phyloP scores from a whole-genome alignment of 2,113 vertebrate genomes.

The Tapirus terrestris region DNA sequence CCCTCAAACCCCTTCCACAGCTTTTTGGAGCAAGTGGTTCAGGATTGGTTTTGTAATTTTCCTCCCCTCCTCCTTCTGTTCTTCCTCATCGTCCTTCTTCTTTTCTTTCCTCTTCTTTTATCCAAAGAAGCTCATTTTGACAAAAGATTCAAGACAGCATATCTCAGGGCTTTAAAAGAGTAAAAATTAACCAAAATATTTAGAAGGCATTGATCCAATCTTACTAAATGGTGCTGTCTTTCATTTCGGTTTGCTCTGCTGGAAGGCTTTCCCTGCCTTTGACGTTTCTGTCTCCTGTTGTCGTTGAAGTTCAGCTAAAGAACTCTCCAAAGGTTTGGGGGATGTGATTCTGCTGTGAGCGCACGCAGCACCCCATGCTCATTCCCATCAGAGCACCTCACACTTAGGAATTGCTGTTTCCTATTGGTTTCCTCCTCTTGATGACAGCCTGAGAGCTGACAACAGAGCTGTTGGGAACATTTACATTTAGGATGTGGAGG shows the following conservation, averaged over 20 bases:
- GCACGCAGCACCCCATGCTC: rapidly evolving
- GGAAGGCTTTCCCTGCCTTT: not conserved
- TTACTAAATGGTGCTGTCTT: not conserved
- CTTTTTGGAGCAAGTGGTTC: not conserved
- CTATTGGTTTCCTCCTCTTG: not conserved
- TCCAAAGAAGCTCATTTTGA: not conserved
- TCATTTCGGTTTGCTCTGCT: not conserved
- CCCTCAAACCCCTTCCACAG: rapidly evolving
- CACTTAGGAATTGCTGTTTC: not conserved
- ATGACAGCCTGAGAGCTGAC: not conserved
- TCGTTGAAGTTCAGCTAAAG: not conserved
- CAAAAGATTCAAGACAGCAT: not conserved
- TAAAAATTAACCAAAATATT: not conserved
- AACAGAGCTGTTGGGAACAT: not conserved
- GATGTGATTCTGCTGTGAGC: not conserved
- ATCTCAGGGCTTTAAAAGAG: not conserved
- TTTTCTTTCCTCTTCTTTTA: not conserved
- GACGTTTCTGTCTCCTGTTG: not conserved
- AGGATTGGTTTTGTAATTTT: not conserved
- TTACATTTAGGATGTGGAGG: not conserved
- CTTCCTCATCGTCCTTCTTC: not conserved
- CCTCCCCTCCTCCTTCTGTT: rapidly evolving
- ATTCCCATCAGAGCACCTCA: not conserved
- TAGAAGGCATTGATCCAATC: not conserved
- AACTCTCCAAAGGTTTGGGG: not conserved